Base-by-base conservation (phyloP, 2,888 invertebrate species). In the Rutpela maculata region DNA sequence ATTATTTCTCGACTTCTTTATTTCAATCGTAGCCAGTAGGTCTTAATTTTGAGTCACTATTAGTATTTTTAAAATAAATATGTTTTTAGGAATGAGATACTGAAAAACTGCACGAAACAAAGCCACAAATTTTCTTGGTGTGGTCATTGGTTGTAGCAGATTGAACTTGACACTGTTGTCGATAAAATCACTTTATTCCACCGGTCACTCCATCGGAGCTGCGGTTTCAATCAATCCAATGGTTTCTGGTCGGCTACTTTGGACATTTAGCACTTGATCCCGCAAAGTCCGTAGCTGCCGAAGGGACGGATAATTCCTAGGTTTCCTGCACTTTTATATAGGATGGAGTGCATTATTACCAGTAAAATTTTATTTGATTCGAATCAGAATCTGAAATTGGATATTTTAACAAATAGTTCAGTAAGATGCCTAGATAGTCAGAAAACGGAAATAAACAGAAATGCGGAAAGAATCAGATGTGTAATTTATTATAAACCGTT, bases 101-200 rank as follows among this genome's bases (percentile, higher is more conserved):
- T n/a, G 31, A n/a, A 62, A 17, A 12, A 62, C 0, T 15, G 31
- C 15, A n/a, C 12, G 9, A 65, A 43, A 43, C 65, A 43, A 65
- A 65, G 70, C 43, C 70, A 60, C 60, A 60, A 43, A 22, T 72
- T 72, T 72, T 55, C 35, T 38, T 72, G 12, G 38, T 26, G 57
- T 22, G 69, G 60, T 63, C 31, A 63, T 72, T 55, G 63, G 69
- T 76, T 65, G 68, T 65, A 62, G 18, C 69, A 73, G 75, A 76
- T 76, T 69, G 70, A 69, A 62, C 75, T 65, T 65, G 75, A 70
- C 66, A 71, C 31, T 26, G 67, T 56, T 69, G 57, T 68, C 79
- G 77, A 77, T 77, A 77, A 77, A 79, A 77, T 76, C 75, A 78
- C 78, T 80, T 80, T 76, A 71, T 77, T 77, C 71, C 72, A 76